Percentiles rank a stretch among this genome's conserved stretches.
These are phyloP conservation scores for Pristionchus japonicus DNA, from an alignment of 2,888 invertebrate species.

Conservation along the genomic window DNA sequence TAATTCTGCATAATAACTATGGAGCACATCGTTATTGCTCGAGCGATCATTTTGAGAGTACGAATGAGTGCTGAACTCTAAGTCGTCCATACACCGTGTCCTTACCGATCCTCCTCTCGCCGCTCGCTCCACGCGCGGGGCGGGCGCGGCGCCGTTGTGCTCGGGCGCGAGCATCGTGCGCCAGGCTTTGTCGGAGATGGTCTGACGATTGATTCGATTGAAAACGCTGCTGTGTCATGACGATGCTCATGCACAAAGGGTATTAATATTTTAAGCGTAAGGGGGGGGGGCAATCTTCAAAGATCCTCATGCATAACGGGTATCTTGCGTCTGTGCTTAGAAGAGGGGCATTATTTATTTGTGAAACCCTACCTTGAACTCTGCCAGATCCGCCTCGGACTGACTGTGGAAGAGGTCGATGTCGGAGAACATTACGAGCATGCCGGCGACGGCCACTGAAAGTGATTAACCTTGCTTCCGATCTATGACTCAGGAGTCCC, in stretches of 20 bases:
- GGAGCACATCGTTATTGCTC: neutral
- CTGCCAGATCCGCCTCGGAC: neutral
- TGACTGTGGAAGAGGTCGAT: slow-evolving; percentile 36
- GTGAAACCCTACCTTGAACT: slow-evolving; percentile 43
- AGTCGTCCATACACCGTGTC: too few species aligned
- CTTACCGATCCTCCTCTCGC: neutral
- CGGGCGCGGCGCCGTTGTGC: neutral
- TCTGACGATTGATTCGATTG: neutral
- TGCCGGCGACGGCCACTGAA: slow-evolving; percentile 13
- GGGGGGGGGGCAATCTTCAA: too few species aligned
- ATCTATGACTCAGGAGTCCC: too few species aligned
- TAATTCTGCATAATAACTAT: too few species aligned
- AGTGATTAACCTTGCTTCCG: neutral
- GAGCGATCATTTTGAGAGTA: neutral
- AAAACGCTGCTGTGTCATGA: neutral
- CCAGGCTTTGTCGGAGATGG: slow-evolving; percentile 15
- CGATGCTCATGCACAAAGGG: too few species aligned
- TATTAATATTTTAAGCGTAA: too few species aligned
- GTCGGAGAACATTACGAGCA: slow-evolving; percentile 35
- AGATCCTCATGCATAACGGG: too few species aligned
- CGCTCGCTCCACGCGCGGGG: neutral
- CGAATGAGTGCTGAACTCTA: too few species aligned
- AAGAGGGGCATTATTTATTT: too few species aligned
- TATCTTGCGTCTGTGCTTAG: too few species aligned
- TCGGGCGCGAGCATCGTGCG: slow-evolving; percentile 15